phyloP scores from a whole-genome alignment of 2,888 invertebrate genomes.

The Amitus sp. region DNA sequence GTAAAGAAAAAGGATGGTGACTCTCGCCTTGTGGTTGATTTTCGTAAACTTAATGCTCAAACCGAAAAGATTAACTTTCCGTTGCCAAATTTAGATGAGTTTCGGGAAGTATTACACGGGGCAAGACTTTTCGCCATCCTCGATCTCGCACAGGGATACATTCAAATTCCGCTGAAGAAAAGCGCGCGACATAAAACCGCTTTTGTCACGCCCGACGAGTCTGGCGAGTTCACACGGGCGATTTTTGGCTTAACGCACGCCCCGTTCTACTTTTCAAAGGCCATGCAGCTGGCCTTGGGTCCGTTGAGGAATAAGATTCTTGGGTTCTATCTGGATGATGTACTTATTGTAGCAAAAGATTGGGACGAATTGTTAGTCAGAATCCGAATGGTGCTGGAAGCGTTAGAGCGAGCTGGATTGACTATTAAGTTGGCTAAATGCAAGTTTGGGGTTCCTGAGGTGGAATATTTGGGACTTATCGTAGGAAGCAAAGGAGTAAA shows the following conservation, averaged over 20 bases:
- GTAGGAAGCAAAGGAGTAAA: conserved; percentile 4
- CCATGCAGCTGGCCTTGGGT: conserved; percentile 26
- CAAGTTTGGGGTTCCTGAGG: conserved; percentile 5
- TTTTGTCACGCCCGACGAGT: conserved; percentile 41
- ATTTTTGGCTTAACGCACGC: conserved; percentile 50
- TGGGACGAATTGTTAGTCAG: conserved; percentile 13
- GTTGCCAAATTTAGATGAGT: conserved; percentile 30
- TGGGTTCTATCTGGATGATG: conserved; percentile 23
- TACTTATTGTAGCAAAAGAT: conserved; percentile 13
- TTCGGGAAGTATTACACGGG: conserved; percentile 14
- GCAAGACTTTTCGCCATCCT: conserved; percentile 7
- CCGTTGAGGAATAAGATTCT: conserved; percentile 20
- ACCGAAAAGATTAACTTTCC: conserved; percentile 27
- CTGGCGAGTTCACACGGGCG: conserved; percentile 45
- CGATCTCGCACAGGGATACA: conserved; percentile 27
- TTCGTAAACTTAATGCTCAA: conserved; percentile 25
- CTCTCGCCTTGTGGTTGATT: conserved; percentile 37
- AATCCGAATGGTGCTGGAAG: conserved; percentile 4
- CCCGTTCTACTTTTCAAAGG: conserved; percentile 44
- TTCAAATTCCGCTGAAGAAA: conserved; percentile 33
- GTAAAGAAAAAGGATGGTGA: conserved; percentile 35
- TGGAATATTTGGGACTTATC: conserved; percentile 9
- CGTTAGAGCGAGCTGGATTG: conserved; percentile 4
- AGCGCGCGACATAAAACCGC: conserved; percentile 30
- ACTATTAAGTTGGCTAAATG: conserved; percentile 12